These are phyloP conservation scores for Eulemur coronatus DNA, from an alignment of 2,797 vertebrate genomes.

Conservation along the genomic window DNA sequence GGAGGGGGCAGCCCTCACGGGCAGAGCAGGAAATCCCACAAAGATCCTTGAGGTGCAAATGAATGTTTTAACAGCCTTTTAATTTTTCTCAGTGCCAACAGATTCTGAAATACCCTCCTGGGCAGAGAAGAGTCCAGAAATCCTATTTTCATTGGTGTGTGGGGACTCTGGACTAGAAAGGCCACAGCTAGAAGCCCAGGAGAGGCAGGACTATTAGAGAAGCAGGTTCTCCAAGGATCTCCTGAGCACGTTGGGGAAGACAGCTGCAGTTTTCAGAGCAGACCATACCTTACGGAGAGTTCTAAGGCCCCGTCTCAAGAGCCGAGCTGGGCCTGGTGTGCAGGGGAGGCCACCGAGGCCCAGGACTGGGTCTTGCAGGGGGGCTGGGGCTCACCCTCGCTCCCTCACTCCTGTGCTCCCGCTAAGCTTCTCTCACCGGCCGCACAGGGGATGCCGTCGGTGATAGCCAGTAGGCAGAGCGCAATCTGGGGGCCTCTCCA, in stretches of 20 bases:
- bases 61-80: neutral
- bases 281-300: accelerated
- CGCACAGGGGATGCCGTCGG: accelerated
- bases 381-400: accelerated
- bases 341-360: neutral
- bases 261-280: accelerated
- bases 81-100: neutral
- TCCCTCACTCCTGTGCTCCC: accelerated
- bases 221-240: accelerated
- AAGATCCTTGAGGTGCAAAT: neutral
- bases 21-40: neutral
- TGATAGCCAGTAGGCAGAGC: neutral
- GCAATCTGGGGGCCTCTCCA: accelerated
- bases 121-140: neutral
- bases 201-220: no score
- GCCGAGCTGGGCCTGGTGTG: accelerated
- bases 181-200: accelerated
- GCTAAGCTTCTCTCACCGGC: no score
- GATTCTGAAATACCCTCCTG: accelerated
- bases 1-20: accelerated
- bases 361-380: accelerated
- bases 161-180: neutral
- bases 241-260: neutral
- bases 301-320: accelerated
- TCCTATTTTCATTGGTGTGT: neutral